phyloP scores from a whole-genome alignment of 2,113 vertebrate genomes.

The Brevimyrus niger region DNA sequence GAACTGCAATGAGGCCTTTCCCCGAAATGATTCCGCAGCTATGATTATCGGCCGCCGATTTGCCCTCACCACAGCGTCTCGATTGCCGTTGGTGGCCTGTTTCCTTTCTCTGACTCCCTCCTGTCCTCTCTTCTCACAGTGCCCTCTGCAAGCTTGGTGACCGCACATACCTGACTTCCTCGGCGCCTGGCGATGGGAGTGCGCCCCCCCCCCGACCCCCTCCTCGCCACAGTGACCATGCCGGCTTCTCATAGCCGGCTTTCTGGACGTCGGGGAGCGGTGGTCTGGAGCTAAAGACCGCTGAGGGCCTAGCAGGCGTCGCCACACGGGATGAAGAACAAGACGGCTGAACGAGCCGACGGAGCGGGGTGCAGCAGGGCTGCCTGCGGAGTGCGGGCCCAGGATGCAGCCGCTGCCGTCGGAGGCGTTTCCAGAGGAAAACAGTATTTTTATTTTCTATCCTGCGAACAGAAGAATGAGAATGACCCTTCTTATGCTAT shows the following conservation, averaged over 20 bases:
- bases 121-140: slow-evolving; percentile 57
- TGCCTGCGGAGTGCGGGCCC: neutral
- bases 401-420: slow-evolving; percentile 34
- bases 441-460: slow-evolving; percentile 42
- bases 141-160: slow-evolving; percentile 99
- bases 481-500: slow-evolving; percentile 27
- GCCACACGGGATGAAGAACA: slow-evolving; percentile 24
- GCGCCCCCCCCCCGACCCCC: slow-evolving; percentile 59
- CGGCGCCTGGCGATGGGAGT: slow-evolving; percentile 66
- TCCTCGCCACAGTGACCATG: slow-evolving; percentile 54
- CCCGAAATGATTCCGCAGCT: neutral
- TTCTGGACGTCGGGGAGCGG: slow-evolving; percentile 47
- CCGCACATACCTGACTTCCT: slow-evolving; percentile 63
- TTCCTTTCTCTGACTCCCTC: slow-evolving; percentile 15
- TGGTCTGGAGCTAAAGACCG: slow-evolving; percentile 49
- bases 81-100: neutral
- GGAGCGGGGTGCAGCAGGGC: slow-evolving; percentile 41
- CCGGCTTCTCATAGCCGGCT: slow-evolving; percentile 54
- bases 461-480: slow-evolving; percentile 11
- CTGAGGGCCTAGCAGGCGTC: slow-evolving; percentile 18
- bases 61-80: too few species aligned
- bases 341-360: neutral
- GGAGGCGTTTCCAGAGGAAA: slow-evolving; percentile 35
- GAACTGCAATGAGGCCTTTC: neutral
- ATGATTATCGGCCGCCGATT: neutral